Base-by-base conservation (phyloP, 2,888 invertebrate species). In the Tipula vernalis region DNA sequence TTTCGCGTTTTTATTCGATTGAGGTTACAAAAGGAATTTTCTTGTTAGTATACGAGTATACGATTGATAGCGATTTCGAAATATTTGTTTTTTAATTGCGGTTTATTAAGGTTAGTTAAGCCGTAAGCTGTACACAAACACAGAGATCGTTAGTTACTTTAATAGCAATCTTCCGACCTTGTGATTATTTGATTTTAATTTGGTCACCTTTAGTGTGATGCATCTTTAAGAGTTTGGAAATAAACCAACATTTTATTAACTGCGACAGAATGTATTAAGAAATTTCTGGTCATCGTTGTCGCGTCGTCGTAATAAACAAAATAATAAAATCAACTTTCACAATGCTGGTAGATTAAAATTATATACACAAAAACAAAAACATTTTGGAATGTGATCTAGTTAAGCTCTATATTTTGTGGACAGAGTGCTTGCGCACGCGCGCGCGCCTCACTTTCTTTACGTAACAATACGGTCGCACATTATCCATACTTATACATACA, bases 251-350 rank as follows among this genome's bases (percentile, higher is more conserved):
- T 44, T n/a, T n/a, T 3, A 51, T 51, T 28, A 51, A 51, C n/a
- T n/a, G 51, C 51, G 8, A 44, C 39, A 44, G 12, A 12, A 51
- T 51, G 71, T 12, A 28, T 71, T 71, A 71, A 12, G 12, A 28
- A 28, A 71, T 28, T 71, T 71, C 71, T 71, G 71, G 71, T 71
- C 71, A 71, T 71, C 71, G 51, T 51, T 4, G 15, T 6, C 5
- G n/a, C 51, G 51, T 51, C n/a, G 71, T 71, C 71, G 10, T 28
- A 18, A 15, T 57, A 18, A 57, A 57, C 15, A 57, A 57, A 57
- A 71, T 71, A 71, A 71, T 71, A 71, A 71, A 71, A 71, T 71
- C 71, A 71, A 71, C 71, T 71, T 71, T 71, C 71, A 71, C 71
- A 71, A 71, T 71, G 18, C 28, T 18, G 71, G 71, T 71, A 6